Base-by-base conservation (phyloP, 2,888 invertebrate genomes). In the Balanococcus diminutus region DNA sequence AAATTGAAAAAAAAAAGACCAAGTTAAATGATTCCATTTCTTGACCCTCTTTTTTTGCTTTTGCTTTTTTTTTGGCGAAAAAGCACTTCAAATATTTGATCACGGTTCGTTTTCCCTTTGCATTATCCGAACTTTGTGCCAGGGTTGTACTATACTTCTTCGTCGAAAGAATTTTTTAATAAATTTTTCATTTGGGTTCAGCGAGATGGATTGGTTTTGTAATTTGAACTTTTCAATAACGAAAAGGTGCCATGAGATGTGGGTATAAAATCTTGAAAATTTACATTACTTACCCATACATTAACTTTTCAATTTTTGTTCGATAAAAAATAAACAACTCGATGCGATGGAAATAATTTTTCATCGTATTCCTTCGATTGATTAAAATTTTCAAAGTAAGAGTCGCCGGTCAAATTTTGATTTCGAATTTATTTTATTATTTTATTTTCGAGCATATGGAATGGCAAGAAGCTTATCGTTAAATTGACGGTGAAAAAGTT, bases 61-160 rank as follows among this genome's bases (percentile, higher is more conserved):
- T 46, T 36, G 36, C 36, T 61, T 61, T 22, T 61, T n/a, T 25
- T 22, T 61, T 25, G 3, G 61, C 8, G 61, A 25, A 61, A 56
- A 61, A 61, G 25, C 25, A 61, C 61, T 61, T 61, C 61, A 61
- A 61, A 61, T 61, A 61, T 61, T 61, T 61, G 61, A 61, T 61
- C 61, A 61, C 61, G 61, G 22, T 61, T 61, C 11, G 61, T 61
- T 61, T 61, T 61, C 9, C 25, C 11, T 61, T 61, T 9, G 25
- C 25, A 14, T 61, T 61, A 25, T 61, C 61, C 11, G 14, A 61
- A 61, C 61, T 25, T n/a, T 46, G 9, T 61, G 61, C 61, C 25
- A 61, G 61, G 46, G 14, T 46, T 46, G 46, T n/a, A 46, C 25
- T 46, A n/a, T n/a, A 46, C 25, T 61, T 56, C 22, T 61, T 25